phyloP scores from a whole-genome alignment of 2,797 vertebrate genomes.

The Craterocephalus amniculus region DNA sequence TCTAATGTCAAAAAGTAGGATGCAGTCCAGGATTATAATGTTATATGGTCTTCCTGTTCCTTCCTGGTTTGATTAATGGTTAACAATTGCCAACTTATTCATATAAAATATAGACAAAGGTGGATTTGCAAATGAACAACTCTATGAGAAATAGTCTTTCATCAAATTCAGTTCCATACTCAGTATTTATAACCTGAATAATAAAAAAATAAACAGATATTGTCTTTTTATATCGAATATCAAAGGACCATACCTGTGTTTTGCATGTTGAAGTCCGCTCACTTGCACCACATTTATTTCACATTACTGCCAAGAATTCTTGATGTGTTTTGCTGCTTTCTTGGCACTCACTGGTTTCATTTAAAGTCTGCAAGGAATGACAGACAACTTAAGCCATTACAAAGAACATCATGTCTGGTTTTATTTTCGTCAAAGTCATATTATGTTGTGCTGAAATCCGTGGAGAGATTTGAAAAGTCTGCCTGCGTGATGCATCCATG shows the following conservation, averaged over 20 bases:
- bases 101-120: conserved; percentile 26
- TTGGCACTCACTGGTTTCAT: conserved; percentile 35
- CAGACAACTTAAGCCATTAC: conserved; percentile 49
- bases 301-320: conserved; percentile 42
- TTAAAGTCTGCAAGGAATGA: conserved; percentile 48
- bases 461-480: conserved; percentile 43
- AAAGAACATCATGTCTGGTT: conserved; percentile 50
- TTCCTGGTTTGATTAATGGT: conserved; percentile 7
- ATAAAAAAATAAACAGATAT: conserved; percentile 16
- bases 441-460: conserved; percentile 38
- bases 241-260: conserved; percentile 22
- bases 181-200: conserved; percentile 3
- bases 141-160: conserved; percentile 21
- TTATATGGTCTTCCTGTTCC: conserved; percentile 12
- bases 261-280: conserved; percentile 30
- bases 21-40: conserved; percentile 1
- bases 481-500: conserved; percentile 37
- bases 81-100: conserved; percentile 11
- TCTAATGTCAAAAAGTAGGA: conserved; percentile 32
- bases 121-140: conserved; percentile 27
- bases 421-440: conserved; percentile 48
- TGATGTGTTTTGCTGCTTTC: conserved; percentile 32
- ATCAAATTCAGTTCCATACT: conserved; percentile 14
- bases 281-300: conserved; percentile 23
- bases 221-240: conserved; percentile 36